Base-by-base conservation (phyloP, 2,797 vertebrate species). In the Mycteria americana region DNA sequence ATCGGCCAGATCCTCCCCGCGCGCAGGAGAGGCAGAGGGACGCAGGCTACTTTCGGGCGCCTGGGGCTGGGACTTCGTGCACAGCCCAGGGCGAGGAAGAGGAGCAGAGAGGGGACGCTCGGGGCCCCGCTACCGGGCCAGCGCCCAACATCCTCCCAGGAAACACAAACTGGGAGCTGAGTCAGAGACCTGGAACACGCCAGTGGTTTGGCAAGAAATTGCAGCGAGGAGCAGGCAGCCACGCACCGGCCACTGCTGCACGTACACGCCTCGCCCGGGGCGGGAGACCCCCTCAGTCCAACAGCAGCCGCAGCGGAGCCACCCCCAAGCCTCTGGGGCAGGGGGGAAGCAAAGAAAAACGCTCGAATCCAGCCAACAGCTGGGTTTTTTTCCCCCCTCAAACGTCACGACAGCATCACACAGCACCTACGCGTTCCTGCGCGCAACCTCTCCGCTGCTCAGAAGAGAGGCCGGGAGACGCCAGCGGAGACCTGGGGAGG, bases 151-250 rank as follows among this genome's bases (percentile, higher is more conserved):
- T 84, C 70, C 64, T 93, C 75, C 57, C 53, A 83, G 72, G 85
- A 85, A 95, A 91, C 64, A 19, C 51, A 76, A 91, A 48, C 35
- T 45, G 41, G 62, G 83, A 95, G 77, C 93, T 76, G 77, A 95
- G 88, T 89, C 92, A 92, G 59, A 91, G 63, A 43, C 60, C 64
- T 53, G 50, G 78, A 91, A 88, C 60, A 72, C 2, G 13, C 48
- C 78, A 41, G 60, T 9, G 62, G 83, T 81, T 87, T 94, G 92
- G 76, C 82, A 96, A 65, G 54, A 57, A 91, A 53, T 9, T 0
- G 0, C 77, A 56, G 59, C 6, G 9, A 83, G 75, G 46, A 89
- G 39, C 41, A n/a, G 67, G n/a, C 2, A 6, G 81, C 63, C 4
- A 4, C 4, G 7, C 10, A 9, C 48, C 5, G 14, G 72, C 53